Percentiles rank a stretch among this genome's conserved stretches.
Evolutionary conservation across 2,797 vertebrate genomes (phyloP).

Genomic region (Sylvilagus floridanus): DNA sequence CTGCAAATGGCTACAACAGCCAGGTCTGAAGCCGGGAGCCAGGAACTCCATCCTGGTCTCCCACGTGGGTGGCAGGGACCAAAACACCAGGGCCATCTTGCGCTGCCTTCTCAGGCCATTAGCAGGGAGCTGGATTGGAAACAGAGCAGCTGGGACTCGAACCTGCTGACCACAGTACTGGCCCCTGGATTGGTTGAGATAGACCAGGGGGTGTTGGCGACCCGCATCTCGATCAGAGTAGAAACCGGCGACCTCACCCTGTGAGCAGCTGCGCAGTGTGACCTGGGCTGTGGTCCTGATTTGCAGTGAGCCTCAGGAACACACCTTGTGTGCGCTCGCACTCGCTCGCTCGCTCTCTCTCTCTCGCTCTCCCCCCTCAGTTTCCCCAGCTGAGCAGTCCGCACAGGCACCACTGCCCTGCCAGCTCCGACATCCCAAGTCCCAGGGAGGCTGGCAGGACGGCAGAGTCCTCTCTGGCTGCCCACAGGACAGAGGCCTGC

Average conservation of each 20-base stretch:
- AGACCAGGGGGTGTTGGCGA: not conserved
- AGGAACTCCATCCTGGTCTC: too few species aligned
- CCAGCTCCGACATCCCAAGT: not conserved
- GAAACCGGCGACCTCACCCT: not conserved
- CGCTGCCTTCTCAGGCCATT: too few species aligned
- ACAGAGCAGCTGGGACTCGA: too few species aligned
- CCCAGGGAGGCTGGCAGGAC: not conserved
- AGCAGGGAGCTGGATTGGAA: too few species aligned
- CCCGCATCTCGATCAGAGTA: not conserved
- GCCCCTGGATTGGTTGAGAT: too few species aligned
- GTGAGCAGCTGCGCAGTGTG: not conserved
- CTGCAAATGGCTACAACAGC: too few species aligned
- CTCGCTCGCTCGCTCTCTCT: not conserved
- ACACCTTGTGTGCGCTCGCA: too few species aligned
- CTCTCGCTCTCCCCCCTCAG: not conserved
- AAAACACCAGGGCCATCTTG: too few species aligned
- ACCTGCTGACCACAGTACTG: too few species aligned
- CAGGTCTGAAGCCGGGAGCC: too few species aligned
- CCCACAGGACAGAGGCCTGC: not conserved
- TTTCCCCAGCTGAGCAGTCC: conserved; percentile 39
- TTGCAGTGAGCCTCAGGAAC: not conserved
- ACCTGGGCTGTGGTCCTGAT: not conserved
- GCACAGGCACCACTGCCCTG: not conserved
- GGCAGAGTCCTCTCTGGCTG: conserved; percentile 35
- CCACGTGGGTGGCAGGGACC: too few species aligned